phyloP scores from a whole-genome alignment of 2,797 vertebrate species.

The Danio jaintianensis region DNA sequence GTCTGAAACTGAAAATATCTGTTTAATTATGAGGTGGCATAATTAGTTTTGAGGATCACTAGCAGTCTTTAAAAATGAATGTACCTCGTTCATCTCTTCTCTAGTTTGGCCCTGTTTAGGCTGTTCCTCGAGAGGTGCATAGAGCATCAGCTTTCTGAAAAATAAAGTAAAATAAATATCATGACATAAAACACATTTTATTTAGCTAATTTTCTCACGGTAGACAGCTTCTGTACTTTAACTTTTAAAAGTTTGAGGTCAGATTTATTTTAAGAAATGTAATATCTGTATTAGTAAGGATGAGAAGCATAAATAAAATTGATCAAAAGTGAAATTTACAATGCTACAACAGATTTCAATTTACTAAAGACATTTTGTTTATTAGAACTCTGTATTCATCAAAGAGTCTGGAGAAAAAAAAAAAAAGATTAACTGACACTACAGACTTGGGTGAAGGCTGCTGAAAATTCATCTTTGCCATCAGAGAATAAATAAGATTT shows the following conservation, averaged over 20 bases:
- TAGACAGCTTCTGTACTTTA: not conserved
- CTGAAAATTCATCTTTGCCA: too few relatives aligned
- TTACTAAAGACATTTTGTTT: too few relatives aligned
- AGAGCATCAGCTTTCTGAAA: slow-evolving; percentile 88
- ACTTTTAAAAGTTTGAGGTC: not conserved
- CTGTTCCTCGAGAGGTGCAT: slow-evolving; percentile 88
- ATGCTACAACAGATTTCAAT: too few relatives aligned
- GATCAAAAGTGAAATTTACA: too few relatives aligned
- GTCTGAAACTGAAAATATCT: not conserved
- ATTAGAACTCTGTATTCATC: too few relatives aligned
- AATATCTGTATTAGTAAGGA: too few relatives aligned
- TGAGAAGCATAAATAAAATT: too few relatives aligned
- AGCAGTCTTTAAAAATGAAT: not conserved
- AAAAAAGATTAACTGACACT: too few relatives aligned
- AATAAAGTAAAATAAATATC: slow-evolving; percentile 5
- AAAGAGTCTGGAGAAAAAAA: too few relatives aligned
- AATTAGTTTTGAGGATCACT: not conserved
- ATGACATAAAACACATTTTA: not conserved
- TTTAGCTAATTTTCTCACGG: not conserved
- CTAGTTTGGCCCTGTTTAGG: slow-evolving; percentile 87
- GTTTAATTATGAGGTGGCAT: not conserved
- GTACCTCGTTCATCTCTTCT: slow-evolving; percentile 92
- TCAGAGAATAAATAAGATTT: too few relatives aligned
- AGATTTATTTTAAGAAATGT: too few relatives aligned
- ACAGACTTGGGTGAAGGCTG: too few relatives aligned